Evolutionary conservation across 2,888 invertebrate genomes (phyloP).

Genomic region (Sinodicranocentrus sp.): DNA sequence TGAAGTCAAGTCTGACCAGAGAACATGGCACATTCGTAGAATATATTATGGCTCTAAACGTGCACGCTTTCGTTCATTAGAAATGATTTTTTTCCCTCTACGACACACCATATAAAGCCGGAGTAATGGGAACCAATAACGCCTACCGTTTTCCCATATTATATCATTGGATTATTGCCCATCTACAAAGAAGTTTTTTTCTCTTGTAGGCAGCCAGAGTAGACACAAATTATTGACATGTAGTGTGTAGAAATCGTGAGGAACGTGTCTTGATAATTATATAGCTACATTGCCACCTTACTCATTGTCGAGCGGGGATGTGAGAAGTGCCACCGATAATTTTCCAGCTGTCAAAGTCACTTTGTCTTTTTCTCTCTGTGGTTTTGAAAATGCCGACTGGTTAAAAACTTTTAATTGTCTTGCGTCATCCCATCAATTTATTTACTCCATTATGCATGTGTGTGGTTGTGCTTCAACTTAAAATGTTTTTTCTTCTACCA

Average conservation of each 20-base stretch:
- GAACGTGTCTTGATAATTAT: conserved; percentile 67
- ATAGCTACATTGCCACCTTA: conserved; percentile 41
- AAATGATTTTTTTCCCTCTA: background rate
- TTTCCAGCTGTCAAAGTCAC: conserved; percentile 65
- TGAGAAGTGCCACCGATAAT: conserved; percentile 65
- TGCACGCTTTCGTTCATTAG: background rate
- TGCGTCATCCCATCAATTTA: conserved; percentile 46
- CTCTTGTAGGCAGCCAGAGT: conserved; percentile 19
- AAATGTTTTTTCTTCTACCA: background rate
- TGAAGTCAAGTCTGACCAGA: conserved; percentile 10
- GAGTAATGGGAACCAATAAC: conserved; percentile 5
- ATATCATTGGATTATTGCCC: background rate
- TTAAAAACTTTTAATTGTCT: conserved; percentile 55
- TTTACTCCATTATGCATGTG: conserved; percentile 2
- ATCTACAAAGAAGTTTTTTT: background rate
- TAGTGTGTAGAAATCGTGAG: conserved; percentile 41
- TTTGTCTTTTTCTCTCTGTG: conserved; percentile 33
- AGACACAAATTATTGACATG: conserved; percentile 54
- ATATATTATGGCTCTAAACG: background rate
- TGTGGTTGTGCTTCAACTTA: background rate
- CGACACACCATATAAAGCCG: background rate
- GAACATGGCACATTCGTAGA: conserved; percentile 4
- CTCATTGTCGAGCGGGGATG: conserved; percentile 20
- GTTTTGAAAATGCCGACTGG: conserved; percentile 16
- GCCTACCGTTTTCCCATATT: conserved; percentile 34